Evolutionary conservation across 2,113 vertebrate species (phyloP).

Genomic region (Leptodactylus fuscus): DNA sequence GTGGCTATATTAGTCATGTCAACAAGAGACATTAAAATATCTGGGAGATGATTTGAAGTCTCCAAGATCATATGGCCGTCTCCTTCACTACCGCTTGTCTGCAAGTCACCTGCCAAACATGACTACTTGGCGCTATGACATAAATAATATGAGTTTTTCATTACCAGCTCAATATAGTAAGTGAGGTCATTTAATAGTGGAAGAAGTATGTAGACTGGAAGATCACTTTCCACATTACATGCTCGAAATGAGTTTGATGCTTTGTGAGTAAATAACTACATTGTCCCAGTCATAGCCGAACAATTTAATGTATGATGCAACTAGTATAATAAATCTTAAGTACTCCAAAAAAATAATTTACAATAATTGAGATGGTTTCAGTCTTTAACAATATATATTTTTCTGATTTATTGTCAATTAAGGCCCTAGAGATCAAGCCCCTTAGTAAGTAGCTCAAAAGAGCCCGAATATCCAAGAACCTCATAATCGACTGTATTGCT

Average conservation of each 20-base stretch:
- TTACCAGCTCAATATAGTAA: slow-evolving; percentile 36
- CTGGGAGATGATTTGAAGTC: slow-evolving; percentile 30
- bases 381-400: too few relatives aligned
- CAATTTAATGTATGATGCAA: neutral
- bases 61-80: slow-evolving; percentile 29
- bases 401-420: too few relatives aligned
- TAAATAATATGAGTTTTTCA: slow-evolving; percentile 40
- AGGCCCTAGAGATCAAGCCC: too few relatives aligned
- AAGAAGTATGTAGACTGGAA: slow-evolving; percentile 19
- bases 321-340: neutral
- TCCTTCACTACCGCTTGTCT: slow-evolving; percentile 53
- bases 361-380: too few relatives aligned
- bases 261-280: neutral
- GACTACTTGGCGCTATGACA: slow-evolving; percentile 35
- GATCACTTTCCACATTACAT: neutral
- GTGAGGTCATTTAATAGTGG: slow-evolving; percentile 43
- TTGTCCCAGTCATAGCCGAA: neutral
- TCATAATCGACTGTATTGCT: too few relatives aligned
- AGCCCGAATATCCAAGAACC: too few relatives aligned
- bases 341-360: too few relatives aligned
- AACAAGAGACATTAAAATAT: slow-evolving; percentile 54
- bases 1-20: slow-evolving; percentile 47
- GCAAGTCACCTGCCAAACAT: slow-evolving; percentile 47
- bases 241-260: neutral
- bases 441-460: too few relatives aligned